Conservation (phyloP, 2,113 vertebrate genomes). For the Grammatotria lemairii region DNA sequence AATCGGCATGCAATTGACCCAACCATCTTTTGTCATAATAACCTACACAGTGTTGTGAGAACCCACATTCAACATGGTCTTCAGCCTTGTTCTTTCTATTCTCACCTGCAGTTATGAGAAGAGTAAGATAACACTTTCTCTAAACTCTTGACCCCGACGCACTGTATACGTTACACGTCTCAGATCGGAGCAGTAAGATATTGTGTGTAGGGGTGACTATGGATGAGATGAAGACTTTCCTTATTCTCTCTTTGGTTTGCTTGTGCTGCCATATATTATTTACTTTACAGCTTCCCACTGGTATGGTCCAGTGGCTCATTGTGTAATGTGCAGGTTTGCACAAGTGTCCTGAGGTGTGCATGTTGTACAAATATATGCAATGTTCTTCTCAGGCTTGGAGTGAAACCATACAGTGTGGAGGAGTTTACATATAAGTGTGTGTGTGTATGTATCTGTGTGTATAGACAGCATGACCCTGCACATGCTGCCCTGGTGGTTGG, state of each 20-base stretch:
- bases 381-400: neutral
- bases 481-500: neutral
- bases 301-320: neutral
- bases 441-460: neutral
- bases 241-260: neutral
- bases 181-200: neutral
- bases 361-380: neutral
- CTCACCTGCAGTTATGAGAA: neutral
- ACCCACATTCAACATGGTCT: conserved; percentile 15
- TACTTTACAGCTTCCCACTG: neutral
- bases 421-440: neutral
- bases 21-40: neutral
- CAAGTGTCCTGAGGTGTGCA: neutral
- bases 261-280: neutral
- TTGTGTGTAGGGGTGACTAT: neutral
- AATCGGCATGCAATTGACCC: neutral
- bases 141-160: conserved; percentile 12
- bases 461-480: neutral
- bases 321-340: neutral
- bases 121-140: conserved; percentile 12
- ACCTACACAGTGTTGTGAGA: conserved; percentile 27
- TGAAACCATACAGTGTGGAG: neutral
- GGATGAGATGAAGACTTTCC: neutral
- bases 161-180: neutral
- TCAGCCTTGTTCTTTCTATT: neutral